Evolutionary conservation across 2,797 vertebrate species (phyloP).

Genomic region (Onychomys arenicola): DNA sequence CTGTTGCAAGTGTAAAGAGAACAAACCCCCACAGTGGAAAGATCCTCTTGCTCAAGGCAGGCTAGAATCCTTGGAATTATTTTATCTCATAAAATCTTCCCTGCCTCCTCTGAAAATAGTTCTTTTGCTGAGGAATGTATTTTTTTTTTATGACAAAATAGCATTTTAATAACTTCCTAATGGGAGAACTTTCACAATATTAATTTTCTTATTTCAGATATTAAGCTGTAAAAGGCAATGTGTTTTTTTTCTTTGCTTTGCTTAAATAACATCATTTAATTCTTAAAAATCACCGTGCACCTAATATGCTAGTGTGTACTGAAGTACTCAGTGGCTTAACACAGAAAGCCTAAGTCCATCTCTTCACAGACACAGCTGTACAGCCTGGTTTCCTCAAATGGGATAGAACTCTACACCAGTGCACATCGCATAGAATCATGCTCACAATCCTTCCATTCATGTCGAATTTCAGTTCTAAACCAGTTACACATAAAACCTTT

Average conservation of each 20-base stretch:
- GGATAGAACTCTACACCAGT: not conserved
- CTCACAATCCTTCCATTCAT: not conserved
- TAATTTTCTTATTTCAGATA: not conserved
- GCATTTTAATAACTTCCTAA: not conserved
- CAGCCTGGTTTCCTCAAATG: not conserved
- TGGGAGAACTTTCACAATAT: not conserved
- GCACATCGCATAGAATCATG: not conserved
- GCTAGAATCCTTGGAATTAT: not conserved
- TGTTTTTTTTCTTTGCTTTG: not conserved
- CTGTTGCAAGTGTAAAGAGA: not conserved
- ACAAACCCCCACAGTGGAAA: not conserved
- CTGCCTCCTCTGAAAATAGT: not conserved
- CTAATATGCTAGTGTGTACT: not conserved
- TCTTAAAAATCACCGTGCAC: not conserved
- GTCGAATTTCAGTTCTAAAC: not conserved
- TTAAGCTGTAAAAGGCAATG: not conserved
- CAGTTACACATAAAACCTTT: not conserved
- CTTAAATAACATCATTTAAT: not conserved
- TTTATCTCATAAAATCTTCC: constrained; percentile 9
- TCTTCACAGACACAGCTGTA: not conserved
- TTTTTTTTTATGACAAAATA: constrained; percentile 1
- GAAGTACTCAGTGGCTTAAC: not conserved
- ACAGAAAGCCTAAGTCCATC: not conserved
- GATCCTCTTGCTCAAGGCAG: not conserved
- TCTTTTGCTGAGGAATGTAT: not conserved